A percentile compares a stretch with the other conserved stretches of the same genome.
Conservation (phyloP, 2,113 vertebrate species). For the Acanthisitta chloris region DNA sequence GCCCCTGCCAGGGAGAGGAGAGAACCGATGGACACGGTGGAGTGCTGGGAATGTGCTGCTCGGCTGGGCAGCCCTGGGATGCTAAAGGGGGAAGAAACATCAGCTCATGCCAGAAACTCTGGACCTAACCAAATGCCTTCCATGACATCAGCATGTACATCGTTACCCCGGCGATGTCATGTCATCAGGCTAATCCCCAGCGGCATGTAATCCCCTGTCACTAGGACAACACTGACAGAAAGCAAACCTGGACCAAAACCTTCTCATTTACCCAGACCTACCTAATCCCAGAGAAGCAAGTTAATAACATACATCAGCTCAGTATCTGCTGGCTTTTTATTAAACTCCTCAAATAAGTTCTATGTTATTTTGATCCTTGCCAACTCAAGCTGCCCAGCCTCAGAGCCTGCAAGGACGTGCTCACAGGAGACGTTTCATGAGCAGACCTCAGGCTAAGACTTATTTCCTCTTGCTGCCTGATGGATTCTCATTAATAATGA, state of each 20-base stretch:
- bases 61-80: not conserved
- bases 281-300: slow-evolving; percentile 51
- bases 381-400: slow-evolving; percentile 7
- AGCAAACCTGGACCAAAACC: slow-evolving; percentile 8
- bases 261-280: slow-evolving; percentile 5
- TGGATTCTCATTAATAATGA: not conserved
- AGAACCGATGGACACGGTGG: rapidly evolving
- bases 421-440: not conserved
- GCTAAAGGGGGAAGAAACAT: not conserved
- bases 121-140: not conserved
- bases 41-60: not conserved
- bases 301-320: slow-evolving; percentile 26
- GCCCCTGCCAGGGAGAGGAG: not conserved
- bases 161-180: not conserved
- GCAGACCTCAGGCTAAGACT: not conserved
- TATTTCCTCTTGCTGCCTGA: not conserved
- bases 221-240: not conserved
- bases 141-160: not conserved
- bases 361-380: not conserved
- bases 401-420: not conserved
- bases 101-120: not conserved
- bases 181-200: not conserved
- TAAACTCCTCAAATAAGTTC: not conserved
- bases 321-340: slow-evolving; percentile 12
- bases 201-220: not conserved